Evolutionary conservation across 2,888 invertebrate genomes (phyloP).

Genomic region (Adelphocoris suturalis): DNA sequence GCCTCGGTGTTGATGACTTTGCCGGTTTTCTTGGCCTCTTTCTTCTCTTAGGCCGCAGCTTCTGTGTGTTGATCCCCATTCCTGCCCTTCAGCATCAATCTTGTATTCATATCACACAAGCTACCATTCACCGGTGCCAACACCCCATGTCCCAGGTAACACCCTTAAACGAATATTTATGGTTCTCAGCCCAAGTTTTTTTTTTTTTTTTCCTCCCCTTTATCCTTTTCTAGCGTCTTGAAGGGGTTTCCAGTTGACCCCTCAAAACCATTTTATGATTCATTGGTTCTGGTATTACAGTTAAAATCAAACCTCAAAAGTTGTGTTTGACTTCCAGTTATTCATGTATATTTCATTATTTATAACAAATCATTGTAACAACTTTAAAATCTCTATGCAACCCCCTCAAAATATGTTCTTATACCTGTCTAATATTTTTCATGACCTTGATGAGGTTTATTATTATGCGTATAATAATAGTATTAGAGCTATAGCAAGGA

Average conservation of each 20-base stretch:
- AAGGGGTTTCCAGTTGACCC: neutral
- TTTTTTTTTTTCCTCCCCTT: neutral
- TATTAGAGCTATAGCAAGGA: no score
- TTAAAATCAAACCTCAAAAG: neutral
- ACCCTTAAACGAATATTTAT: conserved; percentile 40
- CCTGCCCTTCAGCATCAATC: conserved; percentile 82
- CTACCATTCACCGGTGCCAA: conserved; percentile 81
- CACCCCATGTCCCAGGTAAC: conserved; percentile 81
- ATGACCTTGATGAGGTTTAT: no score
- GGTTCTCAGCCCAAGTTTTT: neutral
- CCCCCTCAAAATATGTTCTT: no score
- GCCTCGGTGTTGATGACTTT: conserved; percentile 83
- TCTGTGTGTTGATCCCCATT: conserved; percentile 77
- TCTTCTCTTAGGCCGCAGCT: conserved; percentile 82
- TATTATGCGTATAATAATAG: no score
- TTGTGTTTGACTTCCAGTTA: no score
- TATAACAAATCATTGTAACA: no score
- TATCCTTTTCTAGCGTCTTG: neutral
- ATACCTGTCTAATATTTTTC: no score
- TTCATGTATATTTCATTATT: no score
- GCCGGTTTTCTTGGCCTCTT: conserved; percentile 82
- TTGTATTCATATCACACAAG: conserved; percentile 83
- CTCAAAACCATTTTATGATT: neutral
- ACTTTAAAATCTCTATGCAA: no score
- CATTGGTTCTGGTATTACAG: neutral